A percentile compares a stretch with the other conserved stretches of the same genome.
Conservation (phyloP, 1,140 invertebrate genomes). For the Whitmania pigra region DNA sequence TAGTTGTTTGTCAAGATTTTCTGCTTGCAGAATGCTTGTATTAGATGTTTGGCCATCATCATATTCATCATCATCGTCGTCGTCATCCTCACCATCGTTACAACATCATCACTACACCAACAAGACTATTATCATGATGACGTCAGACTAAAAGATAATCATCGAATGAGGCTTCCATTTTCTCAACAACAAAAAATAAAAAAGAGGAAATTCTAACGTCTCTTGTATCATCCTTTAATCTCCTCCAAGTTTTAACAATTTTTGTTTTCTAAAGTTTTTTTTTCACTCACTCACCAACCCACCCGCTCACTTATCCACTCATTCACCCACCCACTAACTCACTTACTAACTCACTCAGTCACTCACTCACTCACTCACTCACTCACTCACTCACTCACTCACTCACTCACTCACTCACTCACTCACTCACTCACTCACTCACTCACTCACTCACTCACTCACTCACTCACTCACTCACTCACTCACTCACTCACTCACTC, state of each 20-base stretch:
- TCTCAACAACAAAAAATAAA: neutral
- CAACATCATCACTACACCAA: neutral
- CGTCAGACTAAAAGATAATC: neutral
- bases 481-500: constrained; percentile 10
- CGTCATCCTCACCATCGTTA: neutral
- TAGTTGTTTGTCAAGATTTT: no score
- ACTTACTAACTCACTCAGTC: neutral
- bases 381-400: constrained; percentile 11
- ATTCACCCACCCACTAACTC: neutral
- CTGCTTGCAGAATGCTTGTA: no score
- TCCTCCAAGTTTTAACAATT: neutral
- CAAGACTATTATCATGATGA: neutral
- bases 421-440: constrained; percentile 1
- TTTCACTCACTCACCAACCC: neutral
- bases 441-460: constrained; percentile 6
- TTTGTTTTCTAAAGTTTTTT: neutral
- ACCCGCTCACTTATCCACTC: neutral
- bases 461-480: constrained; percentile 11
- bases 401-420: neutral
- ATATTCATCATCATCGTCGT: no score
- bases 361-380: neutral
- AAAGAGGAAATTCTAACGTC: neutral
- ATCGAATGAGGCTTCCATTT: neutral
- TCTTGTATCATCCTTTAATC: neutral
- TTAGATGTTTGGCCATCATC: no score